Evolutionary conservation across 1,140 invertebrate genomes (phyloP).

Genomic region (Mercenaria mercenaria): DNA sequence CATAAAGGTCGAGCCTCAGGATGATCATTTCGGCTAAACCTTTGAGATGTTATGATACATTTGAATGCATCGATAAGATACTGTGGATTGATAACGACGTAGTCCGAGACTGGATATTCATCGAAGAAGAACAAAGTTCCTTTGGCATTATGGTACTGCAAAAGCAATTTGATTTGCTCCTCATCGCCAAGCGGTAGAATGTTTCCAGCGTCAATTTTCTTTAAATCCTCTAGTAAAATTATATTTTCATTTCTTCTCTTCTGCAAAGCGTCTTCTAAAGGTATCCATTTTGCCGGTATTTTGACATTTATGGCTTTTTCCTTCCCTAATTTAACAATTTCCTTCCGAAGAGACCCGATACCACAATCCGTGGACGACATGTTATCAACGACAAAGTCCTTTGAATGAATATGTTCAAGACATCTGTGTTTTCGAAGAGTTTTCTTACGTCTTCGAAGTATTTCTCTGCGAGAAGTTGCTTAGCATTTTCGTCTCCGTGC

Average conservation of each 20-base stretch:
- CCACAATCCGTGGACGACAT: background rate
- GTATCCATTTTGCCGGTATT: conserved; percentile 22
- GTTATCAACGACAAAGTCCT: background rate
- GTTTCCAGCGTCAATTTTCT: background rate
- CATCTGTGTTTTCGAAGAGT: background rate
- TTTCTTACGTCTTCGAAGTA: background rate
- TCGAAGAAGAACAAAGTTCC: conserved; percentile 15
- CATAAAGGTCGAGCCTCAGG: background rate
- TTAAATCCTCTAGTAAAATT: background rate
- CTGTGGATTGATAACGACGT: too few species aligned
- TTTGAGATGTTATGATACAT: conserved; percentile 15
- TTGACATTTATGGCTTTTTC: background rate
- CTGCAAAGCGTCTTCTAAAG: background rate
- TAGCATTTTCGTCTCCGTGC: background rate
- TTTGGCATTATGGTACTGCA: background rate
- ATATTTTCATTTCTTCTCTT: background rate
- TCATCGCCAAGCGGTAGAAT: background rate
- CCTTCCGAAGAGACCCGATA: background rate
- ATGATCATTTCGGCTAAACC: background rate
- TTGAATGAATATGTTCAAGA: background rate
- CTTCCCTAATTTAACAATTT: background rate
- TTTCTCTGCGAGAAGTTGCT: too few species aligned
- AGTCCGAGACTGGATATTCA: background rate
- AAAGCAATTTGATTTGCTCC: background rate
- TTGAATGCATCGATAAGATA: too few species aligned